Percentiles rank a stretch among this genome's conserved stretches.
Conservation (phyloP, 2,797 vertebrate genomes). For the Hafferia zeledoni region DNA sequence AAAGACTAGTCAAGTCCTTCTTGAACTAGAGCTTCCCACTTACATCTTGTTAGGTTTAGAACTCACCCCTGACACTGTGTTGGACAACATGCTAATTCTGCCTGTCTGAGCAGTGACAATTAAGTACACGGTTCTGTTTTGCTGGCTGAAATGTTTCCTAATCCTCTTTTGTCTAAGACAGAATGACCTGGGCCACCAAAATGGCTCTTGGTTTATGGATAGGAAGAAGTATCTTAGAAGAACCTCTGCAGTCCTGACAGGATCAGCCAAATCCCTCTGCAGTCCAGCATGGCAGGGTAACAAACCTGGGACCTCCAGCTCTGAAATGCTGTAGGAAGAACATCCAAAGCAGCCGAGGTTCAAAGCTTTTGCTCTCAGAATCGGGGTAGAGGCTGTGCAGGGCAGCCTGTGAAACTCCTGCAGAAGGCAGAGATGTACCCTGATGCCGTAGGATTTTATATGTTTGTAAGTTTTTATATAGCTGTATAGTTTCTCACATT, state of each 20-base stretch:
- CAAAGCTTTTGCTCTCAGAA: not conserved
- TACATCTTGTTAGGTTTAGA: not conserved
- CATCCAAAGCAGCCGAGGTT: not conserved
- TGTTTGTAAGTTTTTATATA: no score
- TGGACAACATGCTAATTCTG: not conserved
- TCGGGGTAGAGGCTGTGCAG: not conserved
- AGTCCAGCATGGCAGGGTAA: not conserved
- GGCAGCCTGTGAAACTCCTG: not conserved
- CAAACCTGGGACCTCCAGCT: not conserved
- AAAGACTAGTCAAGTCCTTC: not conserved
- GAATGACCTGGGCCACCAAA: not conserved
- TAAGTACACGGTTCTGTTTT: accelerated
- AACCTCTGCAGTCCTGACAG: not conserved
- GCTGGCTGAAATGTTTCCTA: not conserved
- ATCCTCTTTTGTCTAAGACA: not conserved
- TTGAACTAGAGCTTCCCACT: not conserved
- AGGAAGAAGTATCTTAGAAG: not conserved
- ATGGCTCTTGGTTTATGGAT: not conserved
- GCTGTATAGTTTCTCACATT: no score
- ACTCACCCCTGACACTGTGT: not conserved
- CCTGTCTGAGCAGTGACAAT: accelerated
- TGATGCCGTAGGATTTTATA: not conserved
- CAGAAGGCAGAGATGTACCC: not conserved
- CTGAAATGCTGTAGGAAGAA: not conserved
- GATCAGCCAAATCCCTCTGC: not conserved